A percentile compares a stretch with the other conserved stretches of the same genome.
phyloP scores from a whole-genome alignment of 2,888 invertebrate species.

The Nemotelus pantherinus region DNA sequence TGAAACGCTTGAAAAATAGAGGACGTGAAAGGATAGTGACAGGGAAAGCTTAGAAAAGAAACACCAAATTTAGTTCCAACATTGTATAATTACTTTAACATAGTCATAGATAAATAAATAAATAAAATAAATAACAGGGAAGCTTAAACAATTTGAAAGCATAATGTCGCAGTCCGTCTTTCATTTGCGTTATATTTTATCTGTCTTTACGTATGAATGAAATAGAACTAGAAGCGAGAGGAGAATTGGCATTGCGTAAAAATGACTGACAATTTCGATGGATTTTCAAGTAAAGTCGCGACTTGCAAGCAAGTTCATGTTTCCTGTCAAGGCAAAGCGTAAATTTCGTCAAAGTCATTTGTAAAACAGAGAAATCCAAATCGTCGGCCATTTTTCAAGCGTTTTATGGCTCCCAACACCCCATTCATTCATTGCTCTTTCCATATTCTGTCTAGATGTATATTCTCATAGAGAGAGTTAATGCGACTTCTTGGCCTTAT shows the following conservation, averaged over 20 bases:
- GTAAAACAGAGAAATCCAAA: conserved; percentile 28
- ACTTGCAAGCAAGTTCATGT: background rate
- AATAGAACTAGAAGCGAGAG: conserved; percentile 21
- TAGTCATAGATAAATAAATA: conserved; percentile 39
- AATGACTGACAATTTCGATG: conserved; percentile 41
- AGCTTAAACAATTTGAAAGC: conserved; percentile 17
- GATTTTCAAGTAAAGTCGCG: conserved; percentile 16
- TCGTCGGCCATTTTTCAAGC: conserved; percentile 47
- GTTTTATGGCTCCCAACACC: conserved; percentile 46
- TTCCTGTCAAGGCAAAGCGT: conserved; percentile 17
- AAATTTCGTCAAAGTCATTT: background rate
- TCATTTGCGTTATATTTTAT: background rate
- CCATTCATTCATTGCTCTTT: conserved; percentile 32
- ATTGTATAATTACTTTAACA: conserved; percentile 39
- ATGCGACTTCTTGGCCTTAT: conserved; percentile 35
- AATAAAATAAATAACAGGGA: conserved; percentile 39
- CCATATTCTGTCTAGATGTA: background rate
- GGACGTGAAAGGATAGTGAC: conserved; percentile 20
- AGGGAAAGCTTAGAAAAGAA: conserved; percentile 27
- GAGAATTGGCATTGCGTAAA: conserved; percentile 30
- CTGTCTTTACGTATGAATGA: conserved; percentile 2
- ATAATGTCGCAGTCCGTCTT: conserved; percentile 11
- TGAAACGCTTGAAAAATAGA: conserved; percentile 43
- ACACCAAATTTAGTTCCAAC: conserved; percentile 34
- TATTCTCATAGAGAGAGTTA: conserved; percentile 6